phyloP scores from a whole-genome alignment of 2,888 invertebrate species.

The Rhopalosiphum nymphaeae region DNA sequence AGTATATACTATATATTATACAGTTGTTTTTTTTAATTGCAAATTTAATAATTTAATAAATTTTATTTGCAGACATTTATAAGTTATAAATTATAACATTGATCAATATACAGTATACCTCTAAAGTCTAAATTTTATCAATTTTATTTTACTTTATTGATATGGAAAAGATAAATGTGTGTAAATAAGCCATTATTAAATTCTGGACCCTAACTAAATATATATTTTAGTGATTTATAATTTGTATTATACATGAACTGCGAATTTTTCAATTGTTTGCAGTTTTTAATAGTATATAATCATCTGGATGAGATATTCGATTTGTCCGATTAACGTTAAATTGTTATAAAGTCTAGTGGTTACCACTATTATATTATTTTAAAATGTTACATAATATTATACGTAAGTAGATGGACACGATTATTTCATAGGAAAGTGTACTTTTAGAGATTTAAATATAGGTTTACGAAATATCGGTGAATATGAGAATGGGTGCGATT shows the following conservation, averaged over 20 bases:
- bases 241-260: neutral
- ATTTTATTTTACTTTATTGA: neutral
- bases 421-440: neutral
- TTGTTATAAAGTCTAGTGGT: neutral
- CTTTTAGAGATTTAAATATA: neutral
- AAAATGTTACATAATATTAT: neutral
- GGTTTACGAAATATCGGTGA: neutral
- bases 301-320: neutral
- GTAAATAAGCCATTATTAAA: neutral
- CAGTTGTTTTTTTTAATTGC: neutral
- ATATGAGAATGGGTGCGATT: neutral
- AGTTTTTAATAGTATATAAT: neutral
- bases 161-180: neutral
- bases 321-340: neutral
- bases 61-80: neutral
- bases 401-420: neutral
- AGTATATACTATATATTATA: neutral
- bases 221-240: neutral
- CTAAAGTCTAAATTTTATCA: neutral
- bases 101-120: neutral
- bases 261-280: neutral
- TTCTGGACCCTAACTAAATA: neutral
- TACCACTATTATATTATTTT: neutral
- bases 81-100: neutral
- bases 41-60: neutral